phyloP scores from a whole-genome alignment of 2,797 vertebrate species.

The Neostethus bicornis region DNA sequence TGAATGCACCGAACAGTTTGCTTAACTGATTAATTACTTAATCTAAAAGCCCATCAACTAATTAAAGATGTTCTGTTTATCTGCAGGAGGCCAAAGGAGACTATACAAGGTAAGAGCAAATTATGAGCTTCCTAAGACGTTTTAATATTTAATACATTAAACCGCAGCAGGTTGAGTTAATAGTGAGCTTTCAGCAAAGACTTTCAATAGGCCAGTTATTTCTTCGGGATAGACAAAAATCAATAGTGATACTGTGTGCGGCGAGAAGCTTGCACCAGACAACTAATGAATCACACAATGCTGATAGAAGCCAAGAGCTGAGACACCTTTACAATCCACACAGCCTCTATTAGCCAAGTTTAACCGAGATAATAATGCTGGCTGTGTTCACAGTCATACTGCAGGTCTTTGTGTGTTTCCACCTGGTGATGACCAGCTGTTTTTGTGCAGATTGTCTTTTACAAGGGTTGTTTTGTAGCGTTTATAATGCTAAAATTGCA shows the following conservation, averaged over 20 bases:
- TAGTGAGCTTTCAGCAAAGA: conserved; percentile 48
- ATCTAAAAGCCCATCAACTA: conserved; percentile 27
- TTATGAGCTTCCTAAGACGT: conserved; percentile 37
- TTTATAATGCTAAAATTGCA: too few species aligned
- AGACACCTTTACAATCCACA: conserved; percentile 25
- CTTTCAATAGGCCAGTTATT: conserved; percentile 67
- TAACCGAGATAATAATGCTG: conserved; percentile 20
- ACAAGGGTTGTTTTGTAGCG: not conserved
- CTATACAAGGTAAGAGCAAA: conserved; percentile 80
- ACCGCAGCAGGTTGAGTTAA: conserved; percentile 53
- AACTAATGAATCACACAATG: conserved; percentile 69
- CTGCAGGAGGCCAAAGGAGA: conserved; percentile 95
- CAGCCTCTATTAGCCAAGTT: conserved; percentile 17
- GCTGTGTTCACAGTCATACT: conserved; percentile 18
- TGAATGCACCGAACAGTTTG: conserved; percentile 64
- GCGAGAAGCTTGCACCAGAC: conserved; percentile 58
- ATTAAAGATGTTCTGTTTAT: conserved; percentile 40
- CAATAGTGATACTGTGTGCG: conserved; percentile 64
- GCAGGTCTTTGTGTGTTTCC: conserved; percentile 25
- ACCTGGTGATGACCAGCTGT: conserved; percentile 30
- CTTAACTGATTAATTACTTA: conserved; percentile 13
- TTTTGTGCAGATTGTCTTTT: conserved; percentile 4
- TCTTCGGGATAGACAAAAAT: conserved; percentile 56
- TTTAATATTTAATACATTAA: too few species aligned
- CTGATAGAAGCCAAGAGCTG: conserved; percentile 44